Base-by-base conservation (phyloP, 30 jellyfish, hydroid and myxozoan species). In the Phacellophora camtschatica region DNA sequence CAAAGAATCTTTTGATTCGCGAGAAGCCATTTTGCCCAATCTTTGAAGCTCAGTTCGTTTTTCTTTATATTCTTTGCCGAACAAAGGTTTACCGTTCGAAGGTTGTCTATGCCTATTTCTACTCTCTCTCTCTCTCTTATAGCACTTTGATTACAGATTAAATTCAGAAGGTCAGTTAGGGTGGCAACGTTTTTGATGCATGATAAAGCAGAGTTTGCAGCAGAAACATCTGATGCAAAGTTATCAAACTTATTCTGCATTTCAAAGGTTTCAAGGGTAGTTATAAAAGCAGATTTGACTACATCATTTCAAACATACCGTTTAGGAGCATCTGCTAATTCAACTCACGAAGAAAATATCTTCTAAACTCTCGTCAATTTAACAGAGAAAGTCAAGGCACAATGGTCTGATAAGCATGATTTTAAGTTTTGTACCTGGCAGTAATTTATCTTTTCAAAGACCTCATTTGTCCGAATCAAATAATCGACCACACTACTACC, bases 371-470 rank as follows among this genome's bases (percentile, higher is more conserved):
- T 19, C 5, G 9, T 31, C 73, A 58, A 58, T 8, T 58, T 22
- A 18, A 58, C 45, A 7, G 73, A 58, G 45, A n/a, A 58, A 18
- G 73, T 58, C 45, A 58, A 27, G 41, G 73, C 73, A 58, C 73
- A 58, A 58, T 58, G 73, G 45, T 58, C 43, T 27, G 73, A 58
- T 9, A 16, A 43, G 19, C 73, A 58, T 5, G 73, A 18, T 18
- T 16, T 58, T 58, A 58, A 58, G 8, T 5, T 22, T 27, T 58
- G 73, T 58, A 58, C 45, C 31, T 58, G 73, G 16, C 20, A 27
- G 45, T 58, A 58, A 58, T 58, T 58, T 58, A 58, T 27, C 41
- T 27, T 58, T 9, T 58, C 18, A 18, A 58, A 18, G 45, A 58
- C 41, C 45, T 22, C 18, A 18, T 27, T 27, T 18, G 45, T 3